phyloP scores from a whole-genome alignment of 2,113 vertebrate genomes.

The Turdus rufiventris region DNA sequence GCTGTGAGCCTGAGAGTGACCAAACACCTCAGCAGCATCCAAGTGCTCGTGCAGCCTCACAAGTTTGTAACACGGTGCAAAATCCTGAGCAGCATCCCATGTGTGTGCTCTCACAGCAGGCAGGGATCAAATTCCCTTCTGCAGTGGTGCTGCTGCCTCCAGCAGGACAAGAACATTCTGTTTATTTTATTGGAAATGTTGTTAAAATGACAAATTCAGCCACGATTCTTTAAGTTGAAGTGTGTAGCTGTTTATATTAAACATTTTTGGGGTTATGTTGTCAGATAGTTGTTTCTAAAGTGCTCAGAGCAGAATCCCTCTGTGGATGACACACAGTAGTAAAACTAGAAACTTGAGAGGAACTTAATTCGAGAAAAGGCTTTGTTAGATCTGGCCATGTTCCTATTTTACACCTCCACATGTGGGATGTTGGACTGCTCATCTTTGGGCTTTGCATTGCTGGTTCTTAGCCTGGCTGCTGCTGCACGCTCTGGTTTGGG shows the following conservation, averaged over 20 bases:
- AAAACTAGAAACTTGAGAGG: neutral
- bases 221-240: neutral
- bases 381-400: neutral
- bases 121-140: neutral
- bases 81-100: neutral
- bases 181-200: neutral
- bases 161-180: neutral
- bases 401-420: slow-evolving; percentile 57
- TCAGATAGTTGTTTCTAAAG: neutral
- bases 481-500: neutral
- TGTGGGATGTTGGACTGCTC: neutral
- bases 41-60: neutral
- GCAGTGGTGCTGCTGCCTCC: neutral
- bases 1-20: neutral
- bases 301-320: neutral
- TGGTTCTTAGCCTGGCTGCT: neutral
- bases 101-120: neutral
- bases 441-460: neutral
- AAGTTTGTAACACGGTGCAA: slow-evolving; percentile 34
- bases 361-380: neutral
- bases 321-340: neutral
- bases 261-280: neutral
- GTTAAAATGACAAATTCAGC: neutral
- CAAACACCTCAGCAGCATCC: neutral
- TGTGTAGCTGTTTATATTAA: neutral